Base-by-base conservation (phyloP, 1,140 invertebrate genomes). In the Sesamia nonagrioides region DNA sequence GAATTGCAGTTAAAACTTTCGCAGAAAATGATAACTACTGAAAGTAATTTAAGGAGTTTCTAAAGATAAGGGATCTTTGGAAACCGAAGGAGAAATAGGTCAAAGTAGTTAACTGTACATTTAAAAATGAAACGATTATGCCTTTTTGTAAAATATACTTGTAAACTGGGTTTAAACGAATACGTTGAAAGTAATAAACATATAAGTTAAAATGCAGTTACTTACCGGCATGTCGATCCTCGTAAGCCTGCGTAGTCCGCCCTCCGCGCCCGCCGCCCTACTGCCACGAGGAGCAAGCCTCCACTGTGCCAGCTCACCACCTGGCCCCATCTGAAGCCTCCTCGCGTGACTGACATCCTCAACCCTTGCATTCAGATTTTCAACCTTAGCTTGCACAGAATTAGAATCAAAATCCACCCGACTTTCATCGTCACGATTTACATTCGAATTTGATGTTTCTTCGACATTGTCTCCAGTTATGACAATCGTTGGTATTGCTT, bases 391-490 rank as follows among this genome's bases (percentile, higher is more conserved):
- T 73, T 58, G 66, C 74, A 50, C 75, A 54, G 37, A n/a, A 71
- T 77, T 84, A 89, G 71, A 79, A 71, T 77, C 82, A 60, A 84
- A 76, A 87, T 83, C 85, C 68, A 66, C 40, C 85, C 84, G 80
- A 18, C 40, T 33, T 1, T 8, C 71, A 45, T 33, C 73, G 33
- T 84, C 84, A 71, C 81, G 82, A 88, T 90, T 88, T 87, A 85
- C 84, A 91, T 91, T 94, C 88, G 83, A 88, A 92, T 93, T 92
- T 93, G 92, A 92, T 90, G 89, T 90, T 86, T 89, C 91, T 91
- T 92, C 89, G 86, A 87, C 88, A 89, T 93, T 89, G 89, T 90
- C 91, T 91, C 85, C 89, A 79, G 82, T 89, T 86, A 88, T 89
- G 82, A 87, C 88, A 84, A 88, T 89, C 77, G 82, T 76, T 33